Percentiles rank a stretch among this genome's conserved stretches.
These are phyloP conservation scores for Sprattus sprattus DNA, from an alignment of 2,113 vertebrate species.

Conservation along the genomic window DNA sequence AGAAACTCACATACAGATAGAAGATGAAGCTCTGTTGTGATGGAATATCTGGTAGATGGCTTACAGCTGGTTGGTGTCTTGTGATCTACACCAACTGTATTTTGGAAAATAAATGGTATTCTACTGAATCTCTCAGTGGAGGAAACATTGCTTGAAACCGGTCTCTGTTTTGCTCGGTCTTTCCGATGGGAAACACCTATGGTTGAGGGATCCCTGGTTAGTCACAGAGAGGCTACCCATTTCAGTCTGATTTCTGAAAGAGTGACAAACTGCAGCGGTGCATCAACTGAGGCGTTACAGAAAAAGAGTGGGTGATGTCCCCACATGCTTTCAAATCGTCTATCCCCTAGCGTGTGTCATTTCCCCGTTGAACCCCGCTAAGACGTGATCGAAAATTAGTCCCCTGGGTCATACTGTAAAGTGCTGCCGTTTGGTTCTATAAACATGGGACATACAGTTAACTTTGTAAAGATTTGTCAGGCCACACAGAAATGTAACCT, in stretches of 20 bases:
- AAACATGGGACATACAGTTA: background rate
- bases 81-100: background rate
- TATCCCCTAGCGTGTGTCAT: conserved; percentile 22
- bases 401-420: background rate
- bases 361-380: background rate
- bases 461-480: background rate
- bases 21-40: background rate
- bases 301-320: conserved; percentile 55
- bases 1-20: background rate
- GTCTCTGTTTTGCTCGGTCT: conserved; percentile 34
- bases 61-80: background rate
- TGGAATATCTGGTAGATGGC: background rate
- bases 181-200: conserved; percentile 64
- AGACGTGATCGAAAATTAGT: background rate
- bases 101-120: background rate
- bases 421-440: background rate
- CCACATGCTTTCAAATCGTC: conserved; percentile 26
- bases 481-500: background rate
- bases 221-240: conserved; percentile 54
- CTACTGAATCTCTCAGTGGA: background rate
- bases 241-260: conserved; percentile 57
- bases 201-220: conserved; percentile 67
- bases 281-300: conserved; percentile 37
- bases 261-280: conserved; percentile 39
- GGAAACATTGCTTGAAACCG: background rate